Evolutionary conservation across 2,888 invertebrate genomes (phyloP).

Genomic region (Leptodirus hochenwartii): DNA sequence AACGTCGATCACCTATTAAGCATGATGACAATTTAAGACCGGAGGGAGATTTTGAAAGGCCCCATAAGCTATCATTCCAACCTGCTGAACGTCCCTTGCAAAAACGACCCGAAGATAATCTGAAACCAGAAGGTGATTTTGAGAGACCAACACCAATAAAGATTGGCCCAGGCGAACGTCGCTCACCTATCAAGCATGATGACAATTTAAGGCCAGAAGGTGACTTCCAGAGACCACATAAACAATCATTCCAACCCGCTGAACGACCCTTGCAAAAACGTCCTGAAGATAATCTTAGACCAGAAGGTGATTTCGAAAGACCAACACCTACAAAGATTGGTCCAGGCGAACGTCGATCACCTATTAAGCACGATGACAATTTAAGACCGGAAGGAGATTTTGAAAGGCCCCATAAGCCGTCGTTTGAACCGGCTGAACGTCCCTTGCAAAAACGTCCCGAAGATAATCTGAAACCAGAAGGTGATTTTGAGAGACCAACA

Average conservation of each 20-base stretch:
- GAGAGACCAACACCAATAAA: conserved; percentile 24
- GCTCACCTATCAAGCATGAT: conserved; percentile 32
- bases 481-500: conserved; percentile 24
- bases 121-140: conserved; percentile 35
- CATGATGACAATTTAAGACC: conserved; percentile 37
- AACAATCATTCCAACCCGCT: conserved; percentile 18
- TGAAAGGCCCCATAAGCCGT: conserved; percentile 26
- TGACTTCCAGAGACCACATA: conserved; percentile 28
- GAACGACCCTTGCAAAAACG: conserved; percentile 25
- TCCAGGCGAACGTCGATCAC: conserved; percentile 27
- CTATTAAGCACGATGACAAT: conserved; percentile 36
- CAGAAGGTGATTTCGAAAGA: conserved; percentile 37
- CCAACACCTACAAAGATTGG: conserved; percentile 29
- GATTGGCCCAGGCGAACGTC: conserved; percentile 32
- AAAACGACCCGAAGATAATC: conserved; percentile 30
- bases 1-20: conserved; percentile 27
- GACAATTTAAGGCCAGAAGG: conserved; percentile 40
- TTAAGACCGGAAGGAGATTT: conserved; percentile 42
- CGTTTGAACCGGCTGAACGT: conserved; percentile 25
- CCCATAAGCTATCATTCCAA: conserved; percentile 26
- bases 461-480: conserved; percentile 38
- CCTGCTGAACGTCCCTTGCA: conserved; percentile 29
- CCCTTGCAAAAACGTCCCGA: conserved; percentile 26
- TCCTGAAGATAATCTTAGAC: conserved; percentile 33
- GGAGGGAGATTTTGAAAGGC: conserved; percentile 35